Base-by-base conservation (phyloP, 2,888 invertebrate species). In the Rhagonycha fulva region DNA sequence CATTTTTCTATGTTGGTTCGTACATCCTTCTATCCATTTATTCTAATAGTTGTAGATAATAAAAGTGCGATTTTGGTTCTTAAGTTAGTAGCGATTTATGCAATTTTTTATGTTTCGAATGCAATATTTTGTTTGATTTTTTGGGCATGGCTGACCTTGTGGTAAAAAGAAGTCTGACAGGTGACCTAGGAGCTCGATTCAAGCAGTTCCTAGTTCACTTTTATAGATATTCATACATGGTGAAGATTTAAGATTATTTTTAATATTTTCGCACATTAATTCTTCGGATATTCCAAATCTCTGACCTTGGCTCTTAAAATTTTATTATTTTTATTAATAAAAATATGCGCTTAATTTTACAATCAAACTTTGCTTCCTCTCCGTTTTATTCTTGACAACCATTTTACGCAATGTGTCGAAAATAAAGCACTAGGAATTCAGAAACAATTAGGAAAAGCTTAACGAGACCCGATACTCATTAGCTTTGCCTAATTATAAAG, bases 121-220 rank as follows among this genome's bases (percentile, higher is more conserved):
- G 79, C 79, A 79, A 76, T 78, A 72, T 74, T 74, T 76, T 68
- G 70, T 76, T 76, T 75, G 68, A 74, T 76, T 77, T 78, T 79
- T 77, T 72, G 81, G 79, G 79, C 79, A 76, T 76, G 78, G 76
- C 79, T 80, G 80, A 80, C 80, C 81, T 80, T 81, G 79, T 79
- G 78, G 75, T 76, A 78, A 81, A 81, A 81, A 81, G 81, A 80
- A 79, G 80, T 81, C 79, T 79, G 81, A 81, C 81, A 81, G 81
- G 81, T 81, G 81, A 81, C 80, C 79, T 80, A 80, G 79, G 75
- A 72, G 70, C 72, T 70, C 69, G 77, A 72, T 75, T 70, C 76
- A 77, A 75, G 70, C 70, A 78, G 80, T 79, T 80, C 78, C 78
- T 77, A 78, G 74, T 78, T 77, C 71, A 69, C 69, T 61, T 67